phyloP scores from a whole-genome alignment of 2,888 invertebrate species.

The Blomia tropicalis region DNA sequence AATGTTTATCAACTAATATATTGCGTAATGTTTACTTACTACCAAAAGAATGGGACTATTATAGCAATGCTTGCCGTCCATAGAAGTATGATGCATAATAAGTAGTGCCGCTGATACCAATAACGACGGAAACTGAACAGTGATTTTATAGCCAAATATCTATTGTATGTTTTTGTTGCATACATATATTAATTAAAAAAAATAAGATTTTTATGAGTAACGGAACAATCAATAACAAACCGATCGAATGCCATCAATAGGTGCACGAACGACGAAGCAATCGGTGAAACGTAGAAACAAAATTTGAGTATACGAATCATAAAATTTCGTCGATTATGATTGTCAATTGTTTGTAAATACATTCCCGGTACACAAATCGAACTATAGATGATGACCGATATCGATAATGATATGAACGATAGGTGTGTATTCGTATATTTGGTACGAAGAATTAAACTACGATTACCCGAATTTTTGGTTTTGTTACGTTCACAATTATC shows the following conservation, averaged over 20 bases:
- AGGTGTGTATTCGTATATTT: neutral
- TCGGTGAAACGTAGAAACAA: constrained; percentile 7
- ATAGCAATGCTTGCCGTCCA: neutral
- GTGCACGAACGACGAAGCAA: constrained; percentile 15
- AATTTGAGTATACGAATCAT: neutral
- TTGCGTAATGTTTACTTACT: constrained; percentile 6
- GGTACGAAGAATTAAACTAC: neutral
- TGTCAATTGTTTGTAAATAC: constrained; percentile 10
- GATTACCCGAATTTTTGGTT: neutral
- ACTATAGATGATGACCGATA: constrained; percentile 8
- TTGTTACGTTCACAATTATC: neutral
- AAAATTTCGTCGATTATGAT: neutral
- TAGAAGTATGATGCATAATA: neutral
- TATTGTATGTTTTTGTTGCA: neutral
- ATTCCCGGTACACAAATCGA: constrained; percentile 14
- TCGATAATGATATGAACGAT: constrained; percentile 8
- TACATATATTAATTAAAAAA: neutral
- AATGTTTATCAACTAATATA: neutral
- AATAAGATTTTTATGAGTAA: neutral
- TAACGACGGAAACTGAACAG: neutral
- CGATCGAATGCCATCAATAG: constrained; percentile 13
- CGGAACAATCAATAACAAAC: constrained; percentile 4
- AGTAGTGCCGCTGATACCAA: constrained; percentile 1
- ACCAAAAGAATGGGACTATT: constrained; percentile 11
- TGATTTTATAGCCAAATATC: neutral